Conservation (phyloP, 2,797 vertebrate species). For the Onychomys torridus region DNA sequence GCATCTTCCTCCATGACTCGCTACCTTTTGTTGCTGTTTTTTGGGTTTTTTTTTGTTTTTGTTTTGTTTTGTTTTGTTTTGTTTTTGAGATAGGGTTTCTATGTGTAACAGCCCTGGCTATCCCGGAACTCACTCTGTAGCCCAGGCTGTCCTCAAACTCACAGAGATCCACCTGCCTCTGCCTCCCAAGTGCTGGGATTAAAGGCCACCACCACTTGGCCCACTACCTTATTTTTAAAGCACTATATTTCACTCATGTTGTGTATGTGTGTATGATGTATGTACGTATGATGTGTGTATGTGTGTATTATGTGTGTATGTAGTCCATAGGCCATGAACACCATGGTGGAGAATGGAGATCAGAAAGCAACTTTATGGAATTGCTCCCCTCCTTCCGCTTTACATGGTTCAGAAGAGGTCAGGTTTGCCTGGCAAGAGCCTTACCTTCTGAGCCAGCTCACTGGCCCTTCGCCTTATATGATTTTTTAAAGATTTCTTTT, state of each 20-base stretch:
- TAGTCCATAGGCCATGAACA: background rate
- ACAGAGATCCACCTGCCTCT: background rate
- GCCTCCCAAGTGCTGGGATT: background rate
- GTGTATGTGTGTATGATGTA: background rate
- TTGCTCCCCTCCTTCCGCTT: background rate
- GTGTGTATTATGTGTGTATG: background rate
- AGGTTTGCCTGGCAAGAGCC: background rate
- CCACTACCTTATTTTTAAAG: background rate
- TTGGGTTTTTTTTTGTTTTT: too few relatives aligned
- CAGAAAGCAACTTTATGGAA: background rate
- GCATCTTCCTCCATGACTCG: background rate
- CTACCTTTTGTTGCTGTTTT: background rate
- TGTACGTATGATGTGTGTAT: background rate
- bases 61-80: too few relatives aligned
- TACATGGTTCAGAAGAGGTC: background rate
- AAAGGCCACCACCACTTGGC: background rate
- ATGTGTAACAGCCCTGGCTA: background rate
- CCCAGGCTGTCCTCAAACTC: background rate
- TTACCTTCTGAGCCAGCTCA: background rate
- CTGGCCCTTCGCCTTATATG: background rate
- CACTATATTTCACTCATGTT: background rate
- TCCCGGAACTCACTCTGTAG: background rate
- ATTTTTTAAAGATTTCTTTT: background rate
- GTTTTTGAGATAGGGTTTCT: background rate
- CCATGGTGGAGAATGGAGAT: background rate